Percentiles rank a stretch among this genome's conserved stretches.
phyloP scores from a whole-genome alignment of 2,797 vertebrate species.

The Rhabdophis nuchalis region DNA sequence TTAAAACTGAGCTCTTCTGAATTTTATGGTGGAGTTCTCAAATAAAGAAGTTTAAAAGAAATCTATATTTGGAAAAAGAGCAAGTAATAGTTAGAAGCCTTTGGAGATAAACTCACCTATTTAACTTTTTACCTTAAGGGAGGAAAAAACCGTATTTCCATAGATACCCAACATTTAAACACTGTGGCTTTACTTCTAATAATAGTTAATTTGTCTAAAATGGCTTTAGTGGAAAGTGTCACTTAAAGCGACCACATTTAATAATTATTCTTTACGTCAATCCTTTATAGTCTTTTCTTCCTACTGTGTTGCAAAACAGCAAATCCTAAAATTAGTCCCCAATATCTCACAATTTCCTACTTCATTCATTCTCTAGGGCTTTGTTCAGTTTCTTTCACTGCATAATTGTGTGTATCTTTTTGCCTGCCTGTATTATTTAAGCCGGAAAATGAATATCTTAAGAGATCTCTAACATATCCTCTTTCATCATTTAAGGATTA shows the following conservation, averaged over 20 bases:
- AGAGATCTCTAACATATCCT: slow-evolving; percentile 7
- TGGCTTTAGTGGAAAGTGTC: slow-evolving; percentile 32
- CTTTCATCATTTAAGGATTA: slow-evolving; percentile 47
- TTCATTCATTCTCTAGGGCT: slow-evolving; percentile 26
- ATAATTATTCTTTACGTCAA: slow-evolving; percentile 44
- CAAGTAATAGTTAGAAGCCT: background rate
- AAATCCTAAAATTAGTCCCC: slow-evolving; percentile 56
- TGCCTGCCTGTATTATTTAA: slow-evolving; percentile 23
- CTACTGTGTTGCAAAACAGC: slow-evolving; percentile 28
- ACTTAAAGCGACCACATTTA: slow-evolving; percentile 39
- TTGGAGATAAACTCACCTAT: background rate
- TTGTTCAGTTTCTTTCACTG: slow-evolving; percentile 44
- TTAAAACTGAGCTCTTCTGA: background rate
- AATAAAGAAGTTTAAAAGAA: background rate
- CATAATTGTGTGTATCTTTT: slow-evolving; percentile 57
- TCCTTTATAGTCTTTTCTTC: slow-evolving; percentile 37
- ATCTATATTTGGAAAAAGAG: background rate
- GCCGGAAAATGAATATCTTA: slow-evolving; percentile 20
- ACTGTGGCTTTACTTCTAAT: slow-evolving; percentile 26
- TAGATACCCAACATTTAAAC: slow-evolving; percentile 13
- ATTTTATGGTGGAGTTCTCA: background rate
- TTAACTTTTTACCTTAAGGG: slow-evolving; percentile 15
- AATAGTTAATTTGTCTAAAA: slow-evolving; percentile 52
- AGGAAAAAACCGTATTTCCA: slow-evolving; percentile 30
- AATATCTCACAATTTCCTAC: slow-evolving; percentile 37